Base-by-base conservation (phyloP, 2,113 vertebrate genomes). In the Sprattus sprattus region DNA sequence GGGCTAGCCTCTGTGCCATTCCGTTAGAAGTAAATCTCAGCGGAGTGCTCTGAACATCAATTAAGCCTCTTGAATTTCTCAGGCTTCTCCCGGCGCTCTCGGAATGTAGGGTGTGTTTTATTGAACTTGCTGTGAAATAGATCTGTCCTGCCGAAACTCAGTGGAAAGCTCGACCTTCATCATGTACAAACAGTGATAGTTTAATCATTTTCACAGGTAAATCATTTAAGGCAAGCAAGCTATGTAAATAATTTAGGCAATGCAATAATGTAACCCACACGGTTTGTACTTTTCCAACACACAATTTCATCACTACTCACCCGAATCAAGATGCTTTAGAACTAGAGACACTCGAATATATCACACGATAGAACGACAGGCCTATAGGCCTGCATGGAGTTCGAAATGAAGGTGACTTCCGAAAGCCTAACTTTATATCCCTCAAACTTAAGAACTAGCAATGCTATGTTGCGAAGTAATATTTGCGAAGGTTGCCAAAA, bases 21-120 rank as follows among this genome's bases (percentile, higher is more conserved):
- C 64, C 64, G n/a, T 28, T 32, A 71, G 64, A 71, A 71, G 64
- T 32, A 71, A 32, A 32, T 71, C 64, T 71, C 64, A 71, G n/a
- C 32, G 9, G 64, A 71, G n/a, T 71, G n/a, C 64, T 28, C 22
- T 71, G n/a, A 71, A 71, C 64, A 71, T 11, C 64, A 71, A 71
- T 71, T 71, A 71, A 71, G 64, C 25, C n/a, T 71, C 15, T 71
- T 71, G 64, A 71, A 71, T 71, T 25, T 71, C 32, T 71, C 25
- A 71, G 25, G n/a, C n/a, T 71, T 71, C 25, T 28, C 64, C 25
- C 32, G 28, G 25, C 25, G 64, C 64, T 25, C 25, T 71, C 64
- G 10, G 64, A 8, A 71, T 71, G 11, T 28, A 28, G 7, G n/a
- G 64, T 71, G n/a, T 71, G 64, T 32, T 32, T 28, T 28, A 28